Base-by-base conservation (phyloP, 2,888 invertebrate species). In the Spatulosminthurus flaviceps region DNA sequence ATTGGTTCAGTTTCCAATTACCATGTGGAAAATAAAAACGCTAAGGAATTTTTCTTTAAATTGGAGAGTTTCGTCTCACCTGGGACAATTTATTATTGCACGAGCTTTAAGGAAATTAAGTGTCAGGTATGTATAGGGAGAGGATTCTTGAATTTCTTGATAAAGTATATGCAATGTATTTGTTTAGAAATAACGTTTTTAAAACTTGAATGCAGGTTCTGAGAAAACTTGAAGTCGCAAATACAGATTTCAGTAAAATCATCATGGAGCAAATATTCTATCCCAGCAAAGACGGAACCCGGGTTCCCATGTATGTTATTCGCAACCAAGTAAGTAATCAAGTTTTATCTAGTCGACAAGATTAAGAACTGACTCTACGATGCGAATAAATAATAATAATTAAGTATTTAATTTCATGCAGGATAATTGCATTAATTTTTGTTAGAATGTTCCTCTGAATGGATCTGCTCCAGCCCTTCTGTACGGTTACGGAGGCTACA, bases 271-370 rank as follows among this genome's bases (percentile, higher is more conserved):
- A 98, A 89, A 91, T 96, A 78, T 98, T 98, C 89, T 98, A 95
- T 87, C 88, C 90, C 0, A 96, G 96, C 88, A 96, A 95, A 88
- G 98, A 98, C 88, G 95, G 94, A 85, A 96, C 96, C 24, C 92
- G 93, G 89, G 92, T 98, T 85, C 98, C 98, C 22, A 97, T 98
- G 97, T 98, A 97, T 88, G 93, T 98, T 82, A 92, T 95, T 78
- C 91, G 92, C 81, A 94, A 92, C 88, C 93, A 93, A 89, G 83
- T 81, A 77, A 26, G 9, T n/a, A n/a, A n/a, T n/a, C n/a, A n/a
- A n/a, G n/a, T n/a, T n/a, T n/a, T n/a, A n/a, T n/a, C n/a, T n/a
- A n/a, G n/a, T n/a, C n/a, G n/a, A n/a, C n/a, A n/a, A n/a, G n/a
- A n/a, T n/a, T n/a, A n/a, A n/a, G n/a, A n/a, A n/a, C n/a, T 34